phyloP scores from a whole-genome alignment of 2,888 invertebrate species.

The Heteropelma amictum region DNA sequence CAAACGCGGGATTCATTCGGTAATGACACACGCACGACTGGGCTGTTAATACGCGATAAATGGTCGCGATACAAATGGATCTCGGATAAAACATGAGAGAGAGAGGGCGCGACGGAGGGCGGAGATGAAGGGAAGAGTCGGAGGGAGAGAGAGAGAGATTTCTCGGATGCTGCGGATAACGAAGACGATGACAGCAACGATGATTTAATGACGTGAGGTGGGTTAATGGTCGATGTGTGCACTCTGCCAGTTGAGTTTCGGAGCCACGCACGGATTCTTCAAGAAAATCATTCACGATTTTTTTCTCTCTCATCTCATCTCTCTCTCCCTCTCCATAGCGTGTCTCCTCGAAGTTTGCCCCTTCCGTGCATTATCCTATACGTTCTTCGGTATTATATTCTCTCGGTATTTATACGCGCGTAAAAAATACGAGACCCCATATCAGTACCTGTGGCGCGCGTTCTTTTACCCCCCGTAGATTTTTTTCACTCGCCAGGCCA shows the following conservation, averaged over 20 bases:
- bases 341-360: conserved; percentile 26
- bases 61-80: conserved; percentile 46
- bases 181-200: conserved; percentile 77
- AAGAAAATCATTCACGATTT: conserved; percentile 70
- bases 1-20: conserved; percentile 16
- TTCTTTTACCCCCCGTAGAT: conserved; percentile 60
- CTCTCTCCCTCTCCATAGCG: conserved; percentile 17
- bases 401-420: conserved; percentile 24
- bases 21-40: neutral
- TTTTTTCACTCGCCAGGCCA: conserved; percentile 62
- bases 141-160: conserved; percentile 53
- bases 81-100: neutral
- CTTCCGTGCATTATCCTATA: conserved; percentile 31
- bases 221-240: conserved; percentile 70
- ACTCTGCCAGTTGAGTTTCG: conserved; percentile 52
- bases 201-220: conserved; percentile 74
- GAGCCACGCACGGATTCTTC: conserved; percentile 68
- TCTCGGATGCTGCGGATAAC: conserved; percentile 72
- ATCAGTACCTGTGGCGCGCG: conserved; percentile 54
- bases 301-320: conserved; percentile 12
- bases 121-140: neutral
- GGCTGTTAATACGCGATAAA: conserved; percentile 14
- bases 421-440: conserved; percentile 26
- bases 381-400: conserved; percentile 31
- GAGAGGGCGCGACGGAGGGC: too few relatives aligned